These are phyloP conservation scores for Eira barbara DNA, from an alignment of 2,113 vertebrate species.

Conservation along the genomic window DNA sequence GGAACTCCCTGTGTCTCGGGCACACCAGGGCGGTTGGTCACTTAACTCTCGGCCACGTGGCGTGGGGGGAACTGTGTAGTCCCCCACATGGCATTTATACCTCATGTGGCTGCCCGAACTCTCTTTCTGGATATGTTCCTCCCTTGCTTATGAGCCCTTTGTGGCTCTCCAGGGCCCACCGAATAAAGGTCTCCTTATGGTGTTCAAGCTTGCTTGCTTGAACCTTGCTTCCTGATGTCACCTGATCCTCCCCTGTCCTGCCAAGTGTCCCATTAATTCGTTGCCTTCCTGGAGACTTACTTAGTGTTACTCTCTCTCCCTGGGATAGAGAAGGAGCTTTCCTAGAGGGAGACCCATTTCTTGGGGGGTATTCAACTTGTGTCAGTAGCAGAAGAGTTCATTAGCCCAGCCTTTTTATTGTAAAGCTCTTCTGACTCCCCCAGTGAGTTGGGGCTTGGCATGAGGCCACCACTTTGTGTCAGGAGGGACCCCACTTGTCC, in stretches of 20 bases:
- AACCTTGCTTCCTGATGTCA: neutral
- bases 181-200: neutral
- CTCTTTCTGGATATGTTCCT: neutral
- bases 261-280: neutral
- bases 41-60: neutral
- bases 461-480: neutral
- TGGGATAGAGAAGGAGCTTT: neutral
- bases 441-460: neutral
- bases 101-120: neutral
- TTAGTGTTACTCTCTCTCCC: neutral
- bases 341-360: neutral
- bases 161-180: neutral
- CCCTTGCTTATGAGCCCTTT: neutral
- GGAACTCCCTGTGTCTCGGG: neutral
- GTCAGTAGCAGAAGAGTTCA: neutral
- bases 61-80: neutral
- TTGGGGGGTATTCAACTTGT: neutral
- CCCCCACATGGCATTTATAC: neutral
- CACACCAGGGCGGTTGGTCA: neutral
- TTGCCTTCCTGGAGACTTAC: neutral
- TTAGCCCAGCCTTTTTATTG: neutral
- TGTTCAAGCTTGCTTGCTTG: neutral
- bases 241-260: neutral
- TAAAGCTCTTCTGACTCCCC: neutral
- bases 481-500: neutral